A percentile compares a stretch with the other conserved stretches of the same genome.
Conservation (phyloP, 2,888 invertebrate species). For the Trachelus tabidus region DNA sequence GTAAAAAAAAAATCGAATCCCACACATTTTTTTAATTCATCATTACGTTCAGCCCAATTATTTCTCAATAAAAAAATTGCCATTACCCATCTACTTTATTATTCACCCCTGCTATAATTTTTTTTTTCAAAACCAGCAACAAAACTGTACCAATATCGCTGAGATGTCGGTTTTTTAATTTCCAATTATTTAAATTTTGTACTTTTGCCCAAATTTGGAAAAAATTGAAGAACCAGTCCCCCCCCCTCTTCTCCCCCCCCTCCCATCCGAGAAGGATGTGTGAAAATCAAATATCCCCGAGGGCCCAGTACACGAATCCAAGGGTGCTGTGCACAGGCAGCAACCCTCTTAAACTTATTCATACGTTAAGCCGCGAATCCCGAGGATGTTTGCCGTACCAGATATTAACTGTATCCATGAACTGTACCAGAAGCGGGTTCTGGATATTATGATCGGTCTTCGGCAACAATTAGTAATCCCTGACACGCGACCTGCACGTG, state of each 20-base stretch:
- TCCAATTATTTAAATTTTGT: no score
- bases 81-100: not conserved
- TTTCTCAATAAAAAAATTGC: not conserved
- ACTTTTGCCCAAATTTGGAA: no score
- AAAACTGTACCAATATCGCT: no score
- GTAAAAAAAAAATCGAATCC: no score
- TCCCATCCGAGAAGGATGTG: conserved; percentile 35
- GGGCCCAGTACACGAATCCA: not conserved
- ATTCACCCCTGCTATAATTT: no score
- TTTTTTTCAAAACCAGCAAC: no score
- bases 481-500: conserved; percentile 56
- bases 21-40: no score
- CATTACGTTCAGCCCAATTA: not conserved
- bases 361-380: conserved; percentile 45
- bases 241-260: no score
- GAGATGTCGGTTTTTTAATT: no score
- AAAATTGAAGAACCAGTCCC: no score
- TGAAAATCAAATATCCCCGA: conserved; percentile 56
- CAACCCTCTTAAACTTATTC: conserved; percentile 40
- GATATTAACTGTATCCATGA: conserved; percentile 61
- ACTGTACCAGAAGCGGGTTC: conserved; percentile 42
- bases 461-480: conserved; percentile 63
- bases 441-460: conserved; percentile 59
- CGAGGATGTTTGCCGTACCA: conserved; percentile 54
- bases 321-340: conserved; percentile 3